Evolutionary conservation across 2,888 invertebrate species (phyloP), one percentile per base, ranked within the genome.

Genomic region (Aspidiotus destructor): DNA sequence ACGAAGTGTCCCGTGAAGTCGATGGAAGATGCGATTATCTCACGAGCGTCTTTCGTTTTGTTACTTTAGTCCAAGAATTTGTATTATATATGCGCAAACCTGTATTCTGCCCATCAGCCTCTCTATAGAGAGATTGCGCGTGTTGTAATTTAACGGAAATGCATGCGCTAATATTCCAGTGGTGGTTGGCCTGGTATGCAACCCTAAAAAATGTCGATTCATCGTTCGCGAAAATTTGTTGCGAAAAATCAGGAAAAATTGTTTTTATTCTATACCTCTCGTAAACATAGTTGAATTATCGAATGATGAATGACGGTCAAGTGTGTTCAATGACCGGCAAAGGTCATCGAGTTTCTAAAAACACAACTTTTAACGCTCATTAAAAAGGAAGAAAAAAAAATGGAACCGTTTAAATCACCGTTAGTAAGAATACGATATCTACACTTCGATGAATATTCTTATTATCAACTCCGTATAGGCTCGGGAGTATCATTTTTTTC

Each of bases 331-430:
- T 67, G 67, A 67, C 60, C 60, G 67, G 48, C 58, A 60, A 67
- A 67, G 67, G 67, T 67, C 67, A 67, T 42, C 41, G 63, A 13
- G 63, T 63, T n/a, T 63, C 16, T 63, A 54, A 55, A 54, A 63
- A 10, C 10, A 41, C 28, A 63, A 54, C 63, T 63, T 63, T 63
- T 63, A 63, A 63, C 63, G 63, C 63, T 63, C 63, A 63, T 63
- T 63, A 63, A 63, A 5, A 28, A 28, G 28, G 28, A 28, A 28
- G 28, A 28, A 28, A 28, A 28, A n/a, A 28, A 28, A 54, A 54
- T 41, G 63, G 63, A 63, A 63, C 63, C 63, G 63, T 63, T 63
- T 63, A 63, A 63, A 54, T 54, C 54, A 54, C 63, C 63, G 63
- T 63, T 63, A 63, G 54, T 54, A 54, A 62, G 60, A 52, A 62